phyloP scores from a whole-genome alignment of 2,113 vertebrate genomes.

The Cnemophilus loriae region DNA sequence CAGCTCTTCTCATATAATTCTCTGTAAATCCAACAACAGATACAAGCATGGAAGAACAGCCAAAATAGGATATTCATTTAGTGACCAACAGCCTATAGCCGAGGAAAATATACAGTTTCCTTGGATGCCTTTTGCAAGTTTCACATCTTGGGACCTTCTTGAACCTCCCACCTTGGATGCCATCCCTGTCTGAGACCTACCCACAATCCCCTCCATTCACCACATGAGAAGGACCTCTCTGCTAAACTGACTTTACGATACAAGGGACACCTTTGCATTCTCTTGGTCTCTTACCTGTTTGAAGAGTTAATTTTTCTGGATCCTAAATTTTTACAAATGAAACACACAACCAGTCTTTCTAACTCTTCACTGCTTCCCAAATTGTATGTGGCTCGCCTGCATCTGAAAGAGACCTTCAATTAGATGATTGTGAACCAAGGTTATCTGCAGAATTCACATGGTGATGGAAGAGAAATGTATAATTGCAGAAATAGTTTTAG shows the following conservation, averaged over 20 bases:
- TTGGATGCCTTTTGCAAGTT: neutral
- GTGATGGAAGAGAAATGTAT: neutral
- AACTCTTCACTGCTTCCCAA: neutral
- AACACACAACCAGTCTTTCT: neutral
- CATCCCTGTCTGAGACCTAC: neutral
- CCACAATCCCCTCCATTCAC: neutral
- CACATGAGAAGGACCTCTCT: neutral
- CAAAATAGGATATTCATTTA: neutral
- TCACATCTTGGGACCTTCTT: neutral
- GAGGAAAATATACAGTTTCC: neutral
- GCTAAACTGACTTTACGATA: neutral
- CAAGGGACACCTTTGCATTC: neutral
- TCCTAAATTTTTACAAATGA: neutral
- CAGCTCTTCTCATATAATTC: neutral
- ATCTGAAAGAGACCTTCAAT: neutral
- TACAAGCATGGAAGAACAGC: neutral
- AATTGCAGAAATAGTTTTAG: neutral
- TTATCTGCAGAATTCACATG: neutral
- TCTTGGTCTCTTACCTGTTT: neutral
- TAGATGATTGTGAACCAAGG: neutral
- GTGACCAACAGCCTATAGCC: neutral
- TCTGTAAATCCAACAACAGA: neutral
- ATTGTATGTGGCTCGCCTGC: neutral
- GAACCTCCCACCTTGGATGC: neutral
- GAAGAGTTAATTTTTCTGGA: neutral